These are phyloP conservation scores for Argyra leucocephala DNA, from an alignment of 2,888 invertebrate species.

Conservation along the genomic window DNA sequence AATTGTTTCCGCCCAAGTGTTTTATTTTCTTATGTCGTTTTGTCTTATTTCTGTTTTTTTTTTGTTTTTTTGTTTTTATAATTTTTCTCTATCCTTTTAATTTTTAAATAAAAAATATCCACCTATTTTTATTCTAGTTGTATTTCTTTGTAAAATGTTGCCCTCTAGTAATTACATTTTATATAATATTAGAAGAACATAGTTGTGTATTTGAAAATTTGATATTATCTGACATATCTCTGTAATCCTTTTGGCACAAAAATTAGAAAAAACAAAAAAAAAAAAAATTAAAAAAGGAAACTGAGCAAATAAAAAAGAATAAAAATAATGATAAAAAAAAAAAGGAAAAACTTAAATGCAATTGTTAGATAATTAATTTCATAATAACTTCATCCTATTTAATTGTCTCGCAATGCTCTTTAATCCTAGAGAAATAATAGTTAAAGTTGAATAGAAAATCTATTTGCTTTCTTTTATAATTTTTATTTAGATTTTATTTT, in stretches of 20 bases:
- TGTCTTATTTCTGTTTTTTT: not conserved
- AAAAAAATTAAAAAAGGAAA: not conserved
- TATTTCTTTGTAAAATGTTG: not conserved
- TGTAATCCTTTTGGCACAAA: not conserved
- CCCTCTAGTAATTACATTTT: constrained; percentile 3
- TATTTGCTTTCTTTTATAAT: too few species aligned
- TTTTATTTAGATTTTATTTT: too few species aligned
- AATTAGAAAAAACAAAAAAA: not conserved
- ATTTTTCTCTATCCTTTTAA: not conserved
- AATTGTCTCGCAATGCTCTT: not conserved
- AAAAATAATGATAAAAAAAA: not conserved
- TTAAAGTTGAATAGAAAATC: not conserved
- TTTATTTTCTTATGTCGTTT: not conserved
- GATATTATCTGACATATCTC: not conserved
- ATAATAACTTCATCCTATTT: constrained; percentile 1
- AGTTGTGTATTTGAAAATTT: not conserved
- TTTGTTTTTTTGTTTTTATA: not conserved
- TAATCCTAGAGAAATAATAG: not conserved
- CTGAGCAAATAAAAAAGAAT: not conserved
- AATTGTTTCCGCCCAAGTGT: not conserved
- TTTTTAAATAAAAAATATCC: not conserved
- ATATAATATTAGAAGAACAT: not conserved
- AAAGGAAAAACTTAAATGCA: not conserved
- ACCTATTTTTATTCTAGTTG: not conserved
- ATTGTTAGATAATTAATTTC: not conserved